phyloP scores from a whole-genome alignment of 1,140 invertebrate species.

The Euglossa dilemma region DNA sequence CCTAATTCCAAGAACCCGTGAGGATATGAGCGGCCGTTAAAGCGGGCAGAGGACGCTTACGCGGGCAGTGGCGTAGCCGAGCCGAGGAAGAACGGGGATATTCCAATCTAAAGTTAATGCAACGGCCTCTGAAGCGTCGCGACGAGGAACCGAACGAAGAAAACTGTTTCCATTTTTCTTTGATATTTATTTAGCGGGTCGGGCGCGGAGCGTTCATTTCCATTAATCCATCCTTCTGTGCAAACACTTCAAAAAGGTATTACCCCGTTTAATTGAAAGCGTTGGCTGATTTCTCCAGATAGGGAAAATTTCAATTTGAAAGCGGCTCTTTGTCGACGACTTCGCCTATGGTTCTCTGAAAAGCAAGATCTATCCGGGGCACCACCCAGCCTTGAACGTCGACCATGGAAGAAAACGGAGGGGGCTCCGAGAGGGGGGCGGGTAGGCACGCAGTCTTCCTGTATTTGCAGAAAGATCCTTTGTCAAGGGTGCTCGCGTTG shows the following conservation, averaged over 20 bases:
- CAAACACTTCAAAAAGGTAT: slow-evolving; percentile 24
- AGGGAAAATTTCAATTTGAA: slow-evolving; percentile 62
- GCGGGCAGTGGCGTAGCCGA: too few species aligned
- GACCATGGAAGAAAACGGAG: slow-evolving; percentile 55
- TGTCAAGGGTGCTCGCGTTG: slow-evolving; percentile 54
- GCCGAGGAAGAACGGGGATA: background rate
- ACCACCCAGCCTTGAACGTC: slow-evolving; percentile 5
- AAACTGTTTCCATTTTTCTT: slow-evolving; percentile 36
- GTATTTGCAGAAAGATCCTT: slow-evolving; percentile 65
- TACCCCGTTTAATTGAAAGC: slow-evolving; percentile 36
- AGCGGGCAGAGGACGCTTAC: too few species aligned
- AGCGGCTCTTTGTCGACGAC: slow-evolving; percentile 56
- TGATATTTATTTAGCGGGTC: slow-evolving; percentile 25
- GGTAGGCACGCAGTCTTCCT: slow-evolving; percentile 42
- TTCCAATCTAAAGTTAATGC: slow-evolving; percentile 15
- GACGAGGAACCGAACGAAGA: background rate
- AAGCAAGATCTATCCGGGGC: slow-evolving; percentile 41
- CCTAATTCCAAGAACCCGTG: too few species aligned
- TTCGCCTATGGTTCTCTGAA: slow-evolving; percentile 51
- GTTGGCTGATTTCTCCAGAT: slow-evolving; percentile 31
- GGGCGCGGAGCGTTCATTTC: background rate
- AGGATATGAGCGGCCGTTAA: too few species aligned
- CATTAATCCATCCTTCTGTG: slow-evolving; percentile 35
- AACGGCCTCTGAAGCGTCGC: background rate
- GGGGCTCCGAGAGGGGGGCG: slow-evolving; percentile 8